Base-by-base conservation (phyloP, 2,888 invertebrate genomes). In the Steinernema scapterisci region DNA sequence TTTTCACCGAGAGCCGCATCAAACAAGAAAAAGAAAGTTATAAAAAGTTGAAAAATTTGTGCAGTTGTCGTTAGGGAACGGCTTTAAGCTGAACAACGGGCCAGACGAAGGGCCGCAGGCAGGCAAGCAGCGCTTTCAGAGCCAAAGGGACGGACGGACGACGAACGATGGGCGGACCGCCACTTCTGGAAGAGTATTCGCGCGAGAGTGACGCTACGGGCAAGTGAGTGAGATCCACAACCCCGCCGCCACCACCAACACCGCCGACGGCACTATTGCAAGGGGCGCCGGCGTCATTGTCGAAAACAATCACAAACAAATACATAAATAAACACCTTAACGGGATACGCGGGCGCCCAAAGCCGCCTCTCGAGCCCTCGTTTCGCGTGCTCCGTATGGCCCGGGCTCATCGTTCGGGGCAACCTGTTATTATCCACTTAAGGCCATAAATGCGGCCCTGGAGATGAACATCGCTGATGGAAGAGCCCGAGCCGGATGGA, bases 141-240 rank as follows among this genome's bases (percentile, higher is more conserved):
- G 63, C 27, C 63, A 27, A 38, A 27, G 63, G 27, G 63, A 63
- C 63, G 63, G 25, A 63, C 63, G 63, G 25, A 63, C 63, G 63
- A 63, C 31, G 63, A 25, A 25, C 23, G 27, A 63, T 63, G 63
- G 63, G 63, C 63, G 63, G 63, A 63, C 63, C 63, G 63, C 63
- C 63, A 63, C 63, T 63, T 63, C 63, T 63, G 63, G 63, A 63
- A 63, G 63, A 63, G 63, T 63, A 63, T 63, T 63, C 63, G 63
- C 63, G 63, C 63, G 31, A 63, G 63, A 63, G 63, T 63, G 63
- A 63, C 63, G 63, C 63, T 27, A 63, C 63, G 63, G 63, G 63
- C 63, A 63, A 63, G 31, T 63, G 63, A 63, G 63, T 25, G 63
- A 63, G 7, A 16, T 63, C 48, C 48, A 48, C n/a, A 48, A 25